These are phyloP conservation scores for Formica exsecta DNA, from an alignment of 1,140 invertebrate species.

Conservation along the genomic window DNA sequence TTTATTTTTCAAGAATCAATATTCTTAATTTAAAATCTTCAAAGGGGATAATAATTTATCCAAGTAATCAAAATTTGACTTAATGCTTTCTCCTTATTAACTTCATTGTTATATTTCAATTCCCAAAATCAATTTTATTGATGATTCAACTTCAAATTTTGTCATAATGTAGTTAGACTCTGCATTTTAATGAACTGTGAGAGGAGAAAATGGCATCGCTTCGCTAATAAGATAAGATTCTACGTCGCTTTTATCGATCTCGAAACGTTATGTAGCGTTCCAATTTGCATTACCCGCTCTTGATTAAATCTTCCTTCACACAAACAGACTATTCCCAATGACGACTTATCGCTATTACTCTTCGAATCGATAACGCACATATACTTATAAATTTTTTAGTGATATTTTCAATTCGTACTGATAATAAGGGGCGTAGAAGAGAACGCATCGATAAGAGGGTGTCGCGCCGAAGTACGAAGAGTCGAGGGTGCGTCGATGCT, in stretches of 20 bases:
- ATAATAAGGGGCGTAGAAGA: not conserved
- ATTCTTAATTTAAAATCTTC: too few species aligned
- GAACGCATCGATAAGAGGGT: not conserved
- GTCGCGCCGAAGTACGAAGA: not conserved
- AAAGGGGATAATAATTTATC: not conserved
- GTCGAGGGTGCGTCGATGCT: conserved; percentile 34
- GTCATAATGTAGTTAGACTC: conserved; percentile 6
- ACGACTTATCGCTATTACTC: not conserved
- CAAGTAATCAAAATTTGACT: not conserved
- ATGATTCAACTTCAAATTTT: conserved; percentile 15
- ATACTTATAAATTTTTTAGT: not conserved
- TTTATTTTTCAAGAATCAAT: not conserved
- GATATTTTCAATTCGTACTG: not conserved
- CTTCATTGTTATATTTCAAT: conserved; percentile 1
- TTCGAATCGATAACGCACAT: not conserved
- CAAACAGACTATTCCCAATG: not conserved
- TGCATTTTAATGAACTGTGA: not conserved
- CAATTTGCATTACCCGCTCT: conserved; percentile 6
- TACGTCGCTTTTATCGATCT: conserved; percentile 29
- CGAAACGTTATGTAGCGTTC: not conserved
- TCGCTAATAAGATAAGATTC: conserved; percentile 5
- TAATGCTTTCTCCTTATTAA: conserved; percentile 12
- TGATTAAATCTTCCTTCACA: conserved; percentile 32
- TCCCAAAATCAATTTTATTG: not conserved
- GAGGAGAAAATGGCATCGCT: not conserved